Conservation (phyloP, 2,113 vertebrate genomes). For the Alosa alosa region DNA sequence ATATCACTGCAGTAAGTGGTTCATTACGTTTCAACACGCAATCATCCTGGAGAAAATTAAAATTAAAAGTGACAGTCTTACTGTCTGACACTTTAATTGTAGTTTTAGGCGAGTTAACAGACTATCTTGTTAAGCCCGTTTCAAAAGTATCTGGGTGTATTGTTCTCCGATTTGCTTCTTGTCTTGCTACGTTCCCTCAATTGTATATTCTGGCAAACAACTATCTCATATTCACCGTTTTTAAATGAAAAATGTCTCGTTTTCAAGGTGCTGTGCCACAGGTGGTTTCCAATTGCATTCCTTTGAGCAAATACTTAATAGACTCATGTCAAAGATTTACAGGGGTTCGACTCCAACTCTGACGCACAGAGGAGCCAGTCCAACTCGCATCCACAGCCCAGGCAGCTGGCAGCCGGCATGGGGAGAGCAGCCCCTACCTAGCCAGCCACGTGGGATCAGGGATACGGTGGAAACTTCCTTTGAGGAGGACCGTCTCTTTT, state of each 20-base stretch:
- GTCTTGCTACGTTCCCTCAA: background rate
- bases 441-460: slow-evolving; percentile 19
- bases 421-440: slow-evolving; percentile 18
- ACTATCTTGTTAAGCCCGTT: background rate
- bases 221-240: background rate
- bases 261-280: slow-evolving; percentile 28
- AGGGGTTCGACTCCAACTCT: slow-evolving; percentile 28
- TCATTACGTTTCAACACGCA: background rate
- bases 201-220: background rate
- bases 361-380: slow-evolving; percentile 21
- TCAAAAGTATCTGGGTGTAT: background rate
- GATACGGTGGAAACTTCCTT: slow-evolving; percentile 10
- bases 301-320: slow-evolving; percentile 23
- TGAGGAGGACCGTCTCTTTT: background rate
- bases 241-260: slow-evolving; percentile 1
- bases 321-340: slow-evolving; percentile 22
- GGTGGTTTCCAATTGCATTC: slow-evolving; percentile 45
- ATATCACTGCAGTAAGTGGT: background rate
- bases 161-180: background rate
- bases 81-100: background rate
- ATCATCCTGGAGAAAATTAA: background rate
- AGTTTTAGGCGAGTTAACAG: background rate
- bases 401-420: background rate
- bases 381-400: background rate
- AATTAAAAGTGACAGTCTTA: background rate